Evolutionary conservation across 2,113 vertebrate genomes (phyloP), one percentile per base, ranked within the genome.

Genomic region (Plecturocebus donacophilus): DNA sequence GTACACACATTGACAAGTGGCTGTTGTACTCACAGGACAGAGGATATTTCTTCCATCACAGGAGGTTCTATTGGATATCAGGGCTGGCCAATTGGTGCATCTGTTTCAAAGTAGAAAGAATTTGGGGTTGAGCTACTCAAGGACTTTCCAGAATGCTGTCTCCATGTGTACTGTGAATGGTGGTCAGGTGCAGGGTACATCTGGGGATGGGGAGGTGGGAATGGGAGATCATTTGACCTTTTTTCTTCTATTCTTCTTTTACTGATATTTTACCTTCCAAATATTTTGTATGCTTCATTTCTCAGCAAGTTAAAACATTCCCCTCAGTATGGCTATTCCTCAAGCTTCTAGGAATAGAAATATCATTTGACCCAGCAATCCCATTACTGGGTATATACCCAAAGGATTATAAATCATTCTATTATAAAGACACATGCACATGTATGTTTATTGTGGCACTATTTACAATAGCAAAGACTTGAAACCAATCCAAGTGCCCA

Each of bases 171-270:
- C 4, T 19, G 10, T 2, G 25, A 20, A 27, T 30, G 19, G 11
- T 30, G 9, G 17, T 35, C 27, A 76, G 30, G 12, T 42, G 16
- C 25, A 45, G 5, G 54, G 27, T 7, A 21, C 4, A 71, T 2
- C 35, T 42, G 17, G 0, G 56, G n/a, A 16, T 64, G 8, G 64
- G 14, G 23, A 14, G 12, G 8, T 21, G 2, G 20, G 13, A 47
- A 52, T 3, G 0, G 12, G n/a, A 58, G 6, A 45, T 23, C 11
- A 66, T 2, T 9, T n/a, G 21, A 54, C 8, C 0, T 16, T 88
- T 54, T 20, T 56, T 40, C 73, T 91, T 93, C 73, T 54, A 25
- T 49, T 40, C 73, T 91, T 93, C 66, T 90, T 80, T 56, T 87
- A n/a, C 23, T 70, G 40, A 85, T 5, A 52, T 85, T 42, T 71